phyloP scores from a whole-genome alignment of 1,140 invertebrate species.

The Pentalonia nigronervosa region DNA sequence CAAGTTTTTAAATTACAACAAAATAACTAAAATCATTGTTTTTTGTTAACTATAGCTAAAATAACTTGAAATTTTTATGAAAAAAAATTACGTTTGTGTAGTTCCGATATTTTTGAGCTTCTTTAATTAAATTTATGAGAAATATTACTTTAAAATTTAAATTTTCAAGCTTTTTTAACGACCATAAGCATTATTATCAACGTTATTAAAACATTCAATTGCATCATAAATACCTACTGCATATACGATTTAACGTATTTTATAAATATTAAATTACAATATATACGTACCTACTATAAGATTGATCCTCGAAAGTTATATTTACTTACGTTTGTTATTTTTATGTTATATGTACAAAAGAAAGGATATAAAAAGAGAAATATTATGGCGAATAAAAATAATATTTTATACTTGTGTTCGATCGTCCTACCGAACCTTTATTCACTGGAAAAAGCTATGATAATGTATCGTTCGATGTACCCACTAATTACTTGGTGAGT shows the following conservation, averaged over 20 bases:
- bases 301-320: neutral
- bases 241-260: neutral
- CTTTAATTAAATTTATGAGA: neutral
- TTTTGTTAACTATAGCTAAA: neutral
- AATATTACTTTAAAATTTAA: neutral
- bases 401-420: conserved; percentile 70
- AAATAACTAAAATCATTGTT: neutral
- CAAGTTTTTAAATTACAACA: neutral
- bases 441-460: conserved; percentile 73
- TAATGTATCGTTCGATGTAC: conserved; percentile 69
- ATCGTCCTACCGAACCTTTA: conserved; percentile 77
- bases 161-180: neutral
- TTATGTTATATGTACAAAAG: neutral
- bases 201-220: neutral
- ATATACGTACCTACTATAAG: neutral
- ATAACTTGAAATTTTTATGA: neutral
- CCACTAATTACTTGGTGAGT: conserved; percentile 67
- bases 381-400: conserved; percentile 27
- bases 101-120: neutral
- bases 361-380: neutral
- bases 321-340: neutral
- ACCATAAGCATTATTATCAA: neutral
- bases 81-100: neutral
- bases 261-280: neutral
- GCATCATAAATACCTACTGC: neutral